Base-by-base conservation (phyloP, 2,888 invertebrate genomes). In the Xestia c-nigrum region DNA sequence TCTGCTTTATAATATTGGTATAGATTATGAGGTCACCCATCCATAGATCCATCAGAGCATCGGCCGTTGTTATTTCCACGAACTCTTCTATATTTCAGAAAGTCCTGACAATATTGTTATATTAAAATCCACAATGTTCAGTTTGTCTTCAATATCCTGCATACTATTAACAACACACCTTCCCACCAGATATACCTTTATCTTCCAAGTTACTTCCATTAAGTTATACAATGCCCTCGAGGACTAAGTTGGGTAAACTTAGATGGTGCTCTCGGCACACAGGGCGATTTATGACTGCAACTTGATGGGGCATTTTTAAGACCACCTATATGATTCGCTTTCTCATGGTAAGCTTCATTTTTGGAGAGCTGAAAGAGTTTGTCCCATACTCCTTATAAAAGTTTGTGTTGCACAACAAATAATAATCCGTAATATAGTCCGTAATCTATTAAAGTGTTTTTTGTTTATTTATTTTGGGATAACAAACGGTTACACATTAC, bases 271-370 rank as follows among this genome's bases (percentile, higher is more conserved):
- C 74, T 78, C 59, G 78, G 74, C 81, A 79, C 71, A 81, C 77
- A 57, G 66, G 70, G 87, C 86, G 87, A 92, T 92, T 92, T 92
- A 92, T 91, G 80, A 82, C 64, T 68, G 63, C 55, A 78, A 55
- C 72, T 81, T 83, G 76, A 80, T 76, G 31, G 50, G 38, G 71
- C 72, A 80, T 80, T 80, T 80, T 80, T 78, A 66, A 70, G 43
- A 38, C 3, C n/a, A 12, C 0, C 71, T 24, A 16, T 24, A 70
- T 47, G 38, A 70, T 43, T 61, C 38, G 68, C 78, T 57, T 69
- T 75, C 63, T 70, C 72, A 76, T 68, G 40, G n/a, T 57, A 3
- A 66, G 14, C 31, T 67, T n/a, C 50, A 21, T 50, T 57, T 66
- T 2, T 61, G 16, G 3, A 65, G 47, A 47, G 21, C 16, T 67